Percentiles rank a stretch among this genome's conserved stretches.
Conservation (phyloP, 2,797 vertebrate genomes). For the Ctenopoma multispine region DNA sequence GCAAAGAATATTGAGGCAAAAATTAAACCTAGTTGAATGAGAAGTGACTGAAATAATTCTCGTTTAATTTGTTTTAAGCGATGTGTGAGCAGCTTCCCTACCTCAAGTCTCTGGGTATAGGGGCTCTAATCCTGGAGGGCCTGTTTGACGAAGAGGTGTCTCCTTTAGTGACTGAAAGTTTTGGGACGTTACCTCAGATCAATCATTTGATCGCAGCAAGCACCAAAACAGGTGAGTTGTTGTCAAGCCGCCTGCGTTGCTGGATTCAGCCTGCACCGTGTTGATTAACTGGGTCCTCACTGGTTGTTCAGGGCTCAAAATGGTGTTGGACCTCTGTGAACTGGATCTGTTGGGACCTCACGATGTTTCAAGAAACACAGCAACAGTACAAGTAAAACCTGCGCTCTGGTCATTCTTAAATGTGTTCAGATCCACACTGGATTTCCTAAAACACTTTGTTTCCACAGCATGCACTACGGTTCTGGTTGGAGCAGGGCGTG, state of each 20-base stretch:
- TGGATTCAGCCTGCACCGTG: neutral
- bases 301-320: constrained; percentile 74
- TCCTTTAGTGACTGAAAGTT: constrained; percentile 21
- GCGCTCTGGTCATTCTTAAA: neutral
- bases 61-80: constrained; percentile 55
- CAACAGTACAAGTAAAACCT: constrained; percentile 52
- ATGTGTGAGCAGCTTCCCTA: constrained; percentile 74
- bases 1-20: too few relatives aligned
- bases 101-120: constrained; percentile 77
- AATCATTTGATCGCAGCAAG: constrained; percentile 77
- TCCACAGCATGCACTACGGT: constrained; percentile 67
- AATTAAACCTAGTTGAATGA: too few relatives aligned
- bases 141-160: constrained; percentile 65
- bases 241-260: neutral
- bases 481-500: constrained; percentile 82
- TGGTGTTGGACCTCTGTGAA: constrained; percentile 82
- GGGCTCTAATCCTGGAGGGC: constrained; percentile 80
- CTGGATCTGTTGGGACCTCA: constrained; percentile 50
- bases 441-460: neutral
- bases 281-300: neutral
- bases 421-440: neutral
- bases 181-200: constrained; percentile 67
- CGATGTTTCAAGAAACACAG: constrained; percentile 27
- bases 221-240: constrained; percentile 70
- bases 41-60: too few relatives aligned